A percentile compares a stretch with the other conserved stretches of the same genome.
phyloP scores from a whole-genome alignment of 2,888 invertebrate genomes.

The Torymus tubicola region DNA sequence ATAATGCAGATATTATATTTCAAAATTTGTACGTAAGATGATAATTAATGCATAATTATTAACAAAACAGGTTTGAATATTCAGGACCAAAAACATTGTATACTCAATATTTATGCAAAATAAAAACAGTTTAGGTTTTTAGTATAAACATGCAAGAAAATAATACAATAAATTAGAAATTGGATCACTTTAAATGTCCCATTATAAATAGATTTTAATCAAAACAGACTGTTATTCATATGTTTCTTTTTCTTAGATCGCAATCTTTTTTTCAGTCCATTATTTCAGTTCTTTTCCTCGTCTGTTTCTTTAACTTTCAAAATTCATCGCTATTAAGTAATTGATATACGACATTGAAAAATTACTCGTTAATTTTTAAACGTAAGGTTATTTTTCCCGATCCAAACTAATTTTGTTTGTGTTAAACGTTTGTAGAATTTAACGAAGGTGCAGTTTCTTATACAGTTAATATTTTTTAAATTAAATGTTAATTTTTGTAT shows the following conservation, averaged over 20 bases:
- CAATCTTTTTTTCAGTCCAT: neutral
- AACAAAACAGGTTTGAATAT: no score
- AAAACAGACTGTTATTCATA: conserved; percentile 19
- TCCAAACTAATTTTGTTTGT: no score
- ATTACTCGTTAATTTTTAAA: no score
- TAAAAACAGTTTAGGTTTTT: conserved; percentile 2
- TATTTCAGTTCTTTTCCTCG: neutral
- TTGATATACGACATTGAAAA: neutral
- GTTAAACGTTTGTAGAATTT: no score
- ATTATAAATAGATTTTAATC: conserved; percentile 33
- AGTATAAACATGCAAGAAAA: neutral
- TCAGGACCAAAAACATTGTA: no score
- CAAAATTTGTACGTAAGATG: no score
- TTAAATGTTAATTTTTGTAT: no score
- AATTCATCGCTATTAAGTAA: neutral
- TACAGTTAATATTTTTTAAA: no score
- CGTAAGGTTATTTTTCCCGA: no score
- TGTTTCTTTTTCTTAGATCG: neutral
- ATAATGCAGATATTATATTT: no score
- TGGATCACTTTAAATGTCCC: conserved; percentile 3
- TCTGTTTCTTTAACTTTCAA: neutral
- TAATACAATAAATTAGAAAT: conserved; percentile 23
- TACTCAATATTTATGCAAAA: conserved; percentile 2
- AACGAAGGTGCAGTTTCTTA: no score
- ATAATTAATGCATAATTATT: no score